Evolutionary conservation across 2,113 vertebrate species (phyloP).

Genomic region (Bos indicus): DNA sequence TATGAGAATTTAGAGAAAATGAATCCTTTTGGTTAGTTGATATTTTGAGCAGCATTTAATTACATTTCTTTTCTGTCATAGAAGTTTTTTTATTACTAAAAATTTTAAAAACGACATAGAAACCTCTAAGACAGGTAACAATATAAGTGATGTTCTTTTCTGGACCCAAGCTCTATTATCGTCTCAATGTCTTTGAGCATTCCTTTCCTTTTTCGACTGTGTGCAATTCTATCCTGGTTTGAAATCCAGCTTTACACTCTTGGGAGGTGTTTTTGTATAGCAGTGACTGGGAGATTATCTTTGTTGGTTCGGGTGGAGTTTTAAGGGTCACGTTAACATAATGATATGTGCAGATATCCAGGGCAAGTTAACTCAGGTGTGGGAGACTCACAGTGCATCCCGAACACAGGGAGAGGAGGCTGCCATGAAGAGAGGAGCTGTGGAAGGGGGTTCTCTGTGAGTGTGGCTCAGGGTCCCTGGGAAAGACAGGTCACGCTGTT

Average conservation of each 20-base stretch:
- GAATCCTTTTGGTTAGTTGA: background rate
- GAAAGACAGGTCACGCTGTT: background rate
- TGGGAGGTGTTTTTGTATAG: background rate
- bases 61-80: background rate
- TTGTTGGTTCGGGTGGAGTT: conserved; percentile 10
- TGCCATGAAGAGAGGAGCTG: background rate
- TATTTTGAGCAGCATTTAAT: background rate
- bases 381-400: background rate
- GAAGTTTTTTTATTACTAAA: background rate
- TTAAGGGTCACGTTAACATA: conserved; percentile 3
- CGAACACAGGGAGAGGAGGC: background rate
- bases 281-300: background rate
- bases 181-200: background rate
- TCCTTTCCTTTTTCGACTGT: background rate
- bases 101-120: background rate
- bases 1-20: background rate
- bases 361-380: background rate
- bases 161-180: background rate
- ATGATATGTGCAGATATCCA: background rate
- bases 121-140: background rate
- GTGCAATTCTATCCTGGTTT: background rate
- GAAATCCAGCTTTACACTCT: background rate
- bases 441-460: background rate
- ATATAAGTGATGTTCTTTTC: background rate
- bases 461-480: background rate